Conservation (phyloP, 2,797 vertebrate genomes). For the Macrochelys suwanniensis region DNA sequence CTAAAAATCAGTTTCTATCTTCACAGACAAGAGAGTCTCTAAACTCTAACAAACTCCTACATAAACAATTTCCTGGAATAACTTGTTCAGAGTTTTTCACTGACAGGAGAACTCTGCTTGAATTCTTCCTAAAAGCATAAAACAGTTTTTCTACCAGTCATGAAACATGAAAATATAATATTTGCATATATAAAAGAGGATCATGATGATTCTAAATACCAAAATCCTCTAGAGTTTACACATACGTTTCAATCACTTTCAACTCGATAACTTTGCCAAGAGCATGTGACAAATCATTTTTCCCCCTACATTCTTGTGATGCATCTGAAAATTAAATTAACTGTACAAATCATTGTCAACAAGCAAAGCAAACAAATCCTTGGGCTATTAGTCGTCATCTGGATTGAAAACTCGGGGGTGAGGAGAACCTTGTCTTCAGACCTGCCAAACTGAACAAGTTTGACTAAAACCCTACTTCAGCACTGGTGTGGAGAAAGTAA, state of each 20-base stretch:
- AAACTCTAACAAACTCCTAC: not conserved
- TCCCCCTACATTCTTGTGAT: not conserved
- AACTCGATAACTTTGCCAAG: not conserved
- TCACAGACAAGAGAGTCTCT: not conserved
- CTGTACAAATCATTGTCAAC: slow-evolving; percentile 19
- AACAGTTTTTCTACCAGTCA: not conserved
- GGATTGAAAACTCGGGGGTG: not conserved
- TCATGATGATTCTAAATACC: not conserved
- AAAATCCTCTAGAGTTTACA: not conserved
- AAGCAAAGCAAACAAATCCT: slow-evolving; percentile 5
- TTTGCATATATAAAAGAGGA: not conserved
- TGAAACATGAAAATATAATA: not conserved
- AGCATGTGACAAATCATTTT: not conserved
- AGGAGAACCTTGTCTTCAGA: not conserved
- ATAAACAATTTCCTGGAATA: not conserved
- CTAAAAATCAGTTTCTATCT: not conserved
- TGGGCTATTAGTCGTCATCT: not conserved
- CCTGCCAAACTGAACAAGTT: not conserved
- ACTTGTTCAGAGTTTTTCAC: not conserved
- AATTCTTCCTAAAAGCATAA: not conserved
- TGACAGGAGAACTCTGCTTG: not conserved
- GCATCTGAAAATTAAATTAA: not conserved
- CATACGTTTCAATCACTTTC: not conserved
- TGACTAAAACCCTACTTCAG: not conserved
- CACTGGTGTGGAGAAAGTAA: not conserved